Conservation (phyloP, 1,140 invertebrate genomes). For the Delia radicum region DNA sequence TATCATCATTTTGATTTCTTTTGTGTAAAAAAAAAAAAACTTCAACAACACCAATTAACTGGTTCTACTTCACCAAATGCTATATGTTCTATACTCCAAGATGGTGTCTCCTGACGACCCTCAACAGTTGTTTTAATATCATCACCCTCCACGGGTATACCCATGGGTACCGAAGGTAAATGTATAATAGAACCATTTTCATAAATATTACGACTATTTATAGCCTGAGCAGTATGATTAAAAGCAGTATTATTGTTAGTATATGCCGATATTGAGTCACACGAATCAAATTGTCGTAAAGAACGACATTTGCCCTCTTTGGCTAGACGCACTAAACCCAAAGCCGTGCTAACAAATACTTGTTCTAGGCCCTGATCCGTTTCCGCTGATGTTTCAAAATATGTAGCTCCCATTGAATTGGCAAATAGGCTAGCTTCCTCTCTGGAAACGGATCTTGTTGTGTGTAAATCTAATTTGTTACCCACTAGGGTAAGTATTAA, state of each 20-base stretch:
- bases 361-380: slow-evolving; percentile 72
- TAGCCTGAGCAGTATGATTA: slow-evolving; percentile 35
- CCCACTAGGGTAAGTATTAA: slow-evolving; percentile 80
- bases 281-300: slow-evolving; percentile 59
- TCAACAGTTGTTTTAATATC: slow-evolving; percentile 59
- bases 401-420: slow-evolving; percentile 76
- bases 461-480: slow-evolving; percentile 77
- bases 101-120: slow-evolving; percentile 60
- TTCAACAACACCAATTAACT: slow-evolving; percentile 59
- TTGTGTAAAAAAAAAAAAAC: background rate
- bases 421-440: slow-evolving; percentile 77
- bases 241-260: slow-evolving; percentile 50
- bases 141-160: slow-evolving; percentile 52
- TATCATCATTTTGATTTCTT: background rate
- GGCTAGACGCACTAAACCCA: slow-evolving; percentile 59
- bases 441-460: slow-evolving; percentile 63
- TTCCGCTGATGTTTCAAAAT: slow-evolving; percentile 80
- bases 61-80: slow-evolving; percentile 63
- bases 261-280: slow-evolving; percentile 51
- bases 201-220: slow-evolving; percentile 26
- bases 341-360: slow-evolving; percentile 67
- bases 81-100: slow-evolving; percentile 61
- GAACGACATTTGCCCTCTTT: slow-evolving; percentile 57
- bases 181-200: slow-evolving; percentile 33
- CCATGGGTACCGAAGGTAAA: slow-evolving; percentile 46